These are phyloP conservation scores for Anser brachyrhynchus DNA, from an alignment of 2,113 vertebrate species.

Conservation along the genomic window DNA sequence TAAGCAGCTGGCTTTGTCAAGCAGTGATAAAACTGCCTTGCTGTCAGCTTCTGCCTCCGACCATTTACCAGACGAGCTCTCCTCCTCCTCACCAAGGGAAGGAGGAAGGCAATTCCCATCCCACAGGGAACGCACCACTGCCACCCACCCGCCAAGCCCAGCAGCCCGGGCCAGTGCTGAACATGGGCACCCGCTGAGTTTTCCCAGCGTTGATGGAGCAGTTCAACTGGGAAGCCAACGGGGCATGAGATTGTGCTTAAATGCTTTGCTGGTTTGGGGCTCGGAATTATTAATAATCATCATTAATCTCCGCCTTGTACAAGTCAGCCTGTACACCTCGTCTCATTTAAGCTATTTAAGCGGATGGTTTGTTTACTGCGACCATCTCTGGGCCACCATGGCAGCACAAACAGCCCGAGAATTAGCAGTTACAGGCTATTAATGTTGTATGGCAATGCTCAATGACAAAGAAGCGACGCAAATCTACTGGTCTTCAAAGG, in stretches of 20 bases:
- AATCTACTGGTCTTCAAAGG: background rate
- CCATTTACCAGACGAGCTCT: background rate
- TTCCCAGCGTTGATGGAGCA: background rate
- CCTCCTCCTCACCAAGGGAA: background rate
- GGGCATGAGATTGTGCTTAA: background rate
- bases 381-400: background rate
- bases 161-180: background rate
- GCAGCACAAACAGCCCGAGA: background rate
- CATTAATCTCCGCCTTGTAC: background rate
- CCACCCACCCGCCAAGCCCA: background rate
- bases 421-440: background rate
- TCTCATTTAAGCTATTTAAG: background rate
- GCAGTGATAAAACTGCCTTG: background rate
- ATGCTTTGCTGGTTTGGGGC: background rate
- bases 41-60: background rate
- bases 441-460: background rate
- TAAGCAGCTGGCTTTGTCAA: conserved; percentile 15
- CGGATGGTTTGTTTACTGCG: background rate
- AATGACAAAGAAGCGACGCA: background rate
- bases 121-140: fast-evolving
- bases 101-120: background rate
- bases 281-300: background rate
- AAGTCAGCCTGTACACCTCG: background rate
- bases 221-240: background rate
- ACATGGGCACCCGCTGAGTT: fast-evolving